Base-by-base conservation (phyloP, 2,888 invertebrate genomes). In the Andrena fulva region DNA sequence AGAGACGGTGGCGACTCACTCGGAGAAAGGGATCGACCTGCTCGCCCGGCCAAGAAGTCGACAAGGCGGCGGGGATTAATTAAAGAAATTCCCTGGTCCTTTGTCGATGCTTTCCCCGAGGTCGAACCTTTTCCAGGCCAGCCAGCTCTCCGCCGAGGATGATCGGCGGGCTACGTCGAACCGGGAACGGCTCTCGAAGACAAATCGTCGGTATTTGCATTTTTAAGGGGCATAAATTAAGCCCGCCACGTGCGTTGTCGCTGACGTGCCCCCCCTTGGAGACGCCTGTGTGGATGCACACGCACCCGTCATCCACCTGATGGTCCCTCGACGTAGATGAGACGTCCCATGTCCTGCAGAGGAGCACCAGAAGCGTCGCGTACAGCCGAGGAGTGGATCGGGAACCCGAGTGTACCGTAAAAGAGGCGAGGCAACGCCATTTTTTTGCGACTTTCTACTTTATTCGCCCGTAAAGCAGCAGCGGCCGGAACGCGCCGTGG, bases 141-240 rank as follows among this genome's bases (percentile, higher is more conserved):
- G 50, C 42, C 60, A n/a, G 24, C 50, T 62, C 31, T 27, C 42
- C 71, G 48, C n/a, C 42, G 33, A 50, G 60, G 50, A 63, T 31
- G 66, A 54, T 60, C 54, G 64, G 31, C 74, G 16, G 35, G 29
- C 52, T 50, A 63, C 81, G 74, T 79, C 74, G 20, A 1, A 5
- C 69, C 24, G 4, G 42, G 59, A 50, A 48, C 50, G 64, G 31
- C 70, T 64, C n/a, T 16, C 76, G 79, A 89, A 88, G 88, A 90
- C 84, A 82, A 82, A 87, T 90, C 87, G 88, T 20, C 64, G 71
- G 62, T 54, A 89, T 90, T 90, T 91, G 86, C 91, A 90, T 89
- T 89, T 84, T 86, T 86, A 82, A 85, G 42, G 81, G 84, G 84
- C 85, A 85, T 91, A 86, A 90, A 90, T 91, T 89, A 89, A 88